Evolutionary conservation across 2,113 vertebrate genomes (phyloP).

Genomic region (Seriola aureovittata): DNA sequence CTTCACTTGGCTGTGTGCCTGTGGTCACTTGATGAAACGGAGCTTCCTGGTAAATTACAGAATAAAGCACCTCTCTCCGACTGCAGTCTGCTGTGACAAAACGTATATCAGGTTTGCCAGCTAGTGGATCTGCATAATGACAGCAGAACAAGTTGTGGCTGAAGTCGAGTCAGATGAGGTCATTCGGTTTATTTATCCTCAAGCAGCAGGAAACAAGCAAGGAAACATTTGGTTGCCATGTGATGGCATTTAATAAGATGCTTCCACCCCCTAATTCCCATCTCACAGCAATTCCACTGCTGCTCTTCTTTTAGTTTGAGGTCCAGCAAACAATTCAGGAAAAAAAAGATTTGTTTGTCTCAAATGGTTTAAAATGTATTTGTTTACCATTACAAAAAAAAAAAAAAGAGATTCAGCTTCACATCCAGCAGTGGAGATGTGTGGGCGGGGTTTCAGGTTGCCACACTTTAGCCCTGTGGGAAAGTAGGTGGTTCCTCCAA

Average conservation of each 20-base stretch:
- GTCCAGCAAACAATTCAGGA: background rate
- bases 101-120: background rate
- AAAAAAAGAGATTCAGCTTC: background rate
- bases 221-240: constrained; percentile 65
- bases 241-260: constrained; percentile 56
- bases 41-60: constrained; percentile 25
- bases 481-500: constrained; percentile 6
- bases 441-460: constrained; percentile 58
- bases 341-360: background rate
- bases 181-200: constrained; percentile 49
- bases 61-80: constrained; percentile 3
- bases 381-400: constrained; percentile 25
- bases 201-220: constrained; percentile 56
- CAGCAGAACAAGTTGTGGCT: constrained; percentile 49
- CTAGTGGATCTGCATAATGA: background rate
- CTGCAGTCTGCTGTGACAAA: constrained; percentile 4
- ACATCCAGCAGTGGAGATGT: constrained; percentile 32
- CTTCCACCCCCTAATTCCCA: constrained; percentile 35
- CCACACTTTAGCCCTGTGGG: constrained; percentile 28
- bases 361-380: background rate
- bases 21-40: constrained; percentile 22
- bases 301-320: constrained; percentile 13
- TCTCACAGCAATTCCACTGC: background rate
- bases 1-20: constrained; percentile 8
- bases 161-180: constrained; percentile 54